These are phyloP conservation scores for Periophthalmus magnuspinnatus DNA, from an alignment of 2,797 vertebrate species.

Conservation along the genomic window DNA sequence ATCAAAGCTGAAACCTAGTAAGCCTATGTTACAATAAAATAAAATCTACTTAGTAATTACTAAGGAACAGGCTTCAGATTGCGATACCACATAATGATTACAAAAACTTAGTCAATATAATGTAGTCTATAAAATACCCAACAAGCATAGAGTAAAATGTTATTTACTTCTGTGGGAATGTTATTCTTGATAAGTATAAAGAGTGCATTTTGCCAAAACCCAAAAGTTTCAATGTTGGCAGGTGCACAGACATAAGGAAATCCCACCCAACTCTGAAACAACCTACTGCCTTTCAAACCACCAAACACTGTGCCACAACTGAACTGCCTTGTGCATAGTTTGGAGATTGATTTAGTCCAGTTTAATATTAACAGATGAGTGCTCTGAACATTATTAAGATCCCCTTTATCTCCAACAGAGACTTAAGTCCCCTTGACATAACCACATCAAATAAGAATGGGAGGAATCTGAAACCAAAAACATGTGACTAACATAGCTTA, in stretches of 20 bases:
- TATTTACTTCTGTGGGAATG: neutral
- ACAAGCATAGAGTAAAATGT: neutral
- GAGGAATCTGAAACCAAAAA: slow-evolving; percentile 64
- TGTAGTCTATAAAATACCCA: neutral
- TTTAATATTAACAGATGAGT: slow-evolving; percentile 43
- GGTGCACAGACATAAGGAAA: neutral
- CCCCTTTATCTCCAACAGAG: slow-evolving; percentile 57
- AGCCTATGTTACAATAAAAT: no score
- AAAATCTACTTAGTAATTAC: no score
- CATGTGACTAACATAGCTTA: slow-evolving; percentile 63
- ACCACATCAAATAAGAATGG: slow-evolving; percentile 66
- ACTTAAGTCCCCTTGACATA: slow-evolving; percentile 52
- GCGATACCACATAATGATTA: no score
- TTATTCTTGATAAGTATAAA: neutral
- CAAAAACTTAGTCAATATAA: no score
- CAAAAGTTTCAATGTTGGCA: neutral
- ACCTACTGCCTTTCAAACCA: neutral
- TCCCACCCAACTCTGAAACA: slow-evolving; percentile 4
- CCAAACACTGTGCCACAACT: slow-evolving; percentile 13
- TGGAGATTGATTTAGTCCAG: slow-evolving; percentile 29
- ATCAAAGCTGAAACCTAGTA: neutral
- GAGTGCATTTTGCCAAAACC: neutral
- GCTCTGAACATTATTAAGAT: slow-evolving; percentile 39
- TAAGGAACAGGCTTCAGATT: no score
- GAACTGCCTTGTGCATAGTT: slow-evolving; percentile 24